Base-by-base conservation (phyloP, 2,113 vertebrate species). In the Podocnemis expansa region DNA sequence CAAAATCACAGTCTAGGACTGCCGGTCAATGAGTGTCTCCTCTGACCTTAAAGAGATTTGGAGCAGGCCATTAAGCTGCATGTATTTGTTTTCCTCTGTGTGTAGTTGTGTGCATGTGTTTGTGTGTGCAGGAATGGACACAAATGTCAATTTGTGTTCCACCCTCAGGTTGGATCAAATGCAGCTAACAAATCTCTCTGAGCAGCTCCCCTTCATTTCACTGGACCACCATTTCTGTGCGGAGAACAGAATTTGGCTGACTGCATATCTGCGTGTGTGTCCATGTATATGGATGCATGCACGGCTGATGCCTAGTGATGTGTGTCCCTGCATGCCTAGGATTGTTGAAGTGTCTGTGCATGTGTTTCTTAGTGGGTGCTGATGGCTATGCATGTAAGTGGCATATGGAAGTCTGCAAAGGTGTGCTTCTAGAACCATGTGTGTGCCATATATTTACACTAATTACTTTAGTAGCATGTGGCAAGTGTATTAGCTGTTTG, bases 301-400 rank as follows among this genome's bases (percentile, higher is more conserved):
- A 19, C 31, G n/a, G 60, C 8, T 8, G 60, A 34, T 17, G 4
- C 60, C 60, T 19, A 16, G 60, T n/a, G 16, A 19, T n/a, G 60
- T 67, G 60, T 34, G 34, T n/a, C 34, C 60, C 34, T n/a, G 60
- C 60, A 9, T n/a, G 7, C 34, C 60, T 67, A n/a, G 60, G 31
- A 67, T 14, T 19, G 76, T 27, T 24, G 7, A 3, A 0, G 47
- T 47, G 76, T 47, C 24, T 47, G 27, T 10, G 76, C 29, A n/a
- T 60, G 91, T 83, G 29, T 83, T 76, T 88, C 63, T 95, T 84
- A 83, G 75, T 45, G 79, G 85, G 43, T 80, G 90, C 89, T 76
- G 55, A 81, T 19, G 87, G 63, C 82, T 13, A 16, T 52, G 54
- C 29, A 82, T 67, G 93, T 60, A 19, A 88, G 24, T 45, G 55